Base-by-base conservation (phyloP, 2,113 vertebrate species). In the Brachyistius frenatus region DNA sequence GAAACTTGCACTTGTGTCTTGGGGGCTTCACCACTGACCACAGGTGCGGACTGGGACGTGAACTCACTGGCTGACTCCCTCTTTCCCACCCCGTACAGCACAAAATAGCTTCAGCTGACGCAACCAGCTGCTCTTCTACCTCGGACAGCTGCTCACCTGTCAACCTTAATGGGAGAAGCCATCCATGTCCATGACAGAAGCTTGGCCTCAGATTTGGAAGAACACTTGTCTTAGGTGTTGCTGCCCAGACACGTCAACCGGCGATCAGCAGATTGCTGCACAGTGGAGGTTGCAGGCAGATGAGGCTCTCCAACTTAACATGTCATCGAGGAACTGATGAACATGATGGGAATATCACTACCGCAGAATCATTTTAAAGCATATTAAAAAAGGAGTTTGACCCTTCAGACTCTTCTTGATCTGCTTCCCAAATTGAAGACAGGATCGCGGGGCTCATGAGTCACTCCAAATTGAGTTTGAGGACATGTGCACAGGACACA, bases 261-360 rank as follows among this genome's bases (percentile, higher is more conserved):
- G 31, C 30, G 10, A 3, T n/a, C 23, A 67, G 46, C 35, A 4
- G 52, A 58, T 41, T 58, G 54, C 49, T 31, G 37, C 62, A 55
- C 37, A 31, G 23, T 54, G 54, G 49, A 72, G 47, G 47, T 3
- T 71, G 46, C 16, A 70, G 68, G 54, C 44, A n/a, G 39, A 64
- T 33, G 15, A 58, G 7, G 0, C 35, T 67, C 50, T 67, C 35
- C 50, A 36, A 13, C 41, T 44, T 1, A 23, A 23, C 14, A 5
- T 6, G 23, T 13, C 30, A 32, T 55, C 53, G 3, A 30, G 9
- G 9, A 8, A 9, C 53, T 55, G 30, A 32, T 32, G 53, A 11
- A 30, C 30, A 55, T 10, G 13, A 30, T 7, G 31, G 49, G 53
- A 32, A 55, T 10, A 11, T 55, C 31, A 55, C 9, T 11, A 31